Percentiles rank a stretch among this genome's conserved stretches.
phyloP scores from a whole-genome alignment of 2,888 invertebrate genomes.

The Apamea epomidion region DNA sequence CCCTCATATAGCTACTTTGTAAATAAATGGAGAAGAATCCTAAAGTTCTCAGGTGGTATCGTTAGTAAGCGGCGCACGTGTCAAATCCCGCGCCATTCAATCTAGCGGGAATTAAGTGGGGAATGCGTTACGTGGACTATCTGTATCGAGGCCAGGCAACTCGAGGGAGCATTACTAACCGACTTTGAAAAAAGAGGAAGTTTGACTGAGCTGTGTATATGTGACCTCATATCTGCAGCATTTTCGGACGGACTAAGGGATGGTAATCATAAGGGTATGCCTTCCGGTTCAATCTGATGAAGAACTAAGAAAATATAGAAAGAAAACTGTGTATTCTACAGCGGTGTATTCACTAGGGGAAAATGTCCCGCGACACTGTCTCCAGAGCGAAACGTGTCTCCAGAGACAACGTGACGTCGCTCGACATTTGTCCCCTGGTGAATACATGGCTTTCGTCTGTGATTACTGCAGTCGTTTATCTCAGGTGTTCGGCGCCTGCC shows the following conservation, averaged over 20 bases:
- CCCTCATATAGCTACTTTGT: constrained; percentile 14
- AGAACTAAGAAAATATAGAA: neutral
- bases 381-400: neutral
- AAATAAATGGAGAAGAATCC: constrained; percentile 43
- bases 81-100: constrained; percentile 79
- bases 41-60: constrained; percentile 55
- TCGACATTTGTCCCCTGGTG: neutral
- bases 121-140: constrained; percentile 77
- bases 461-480: neutral
- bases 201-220: neutral
- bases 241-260: neutral
- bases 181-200: neutral
- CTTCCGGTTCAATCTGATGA: neutral
- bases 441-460: neutral
- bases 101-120: constrained; percentile 77
- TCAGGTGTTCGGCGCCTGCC: neutral
- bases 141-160: constrained; percentile 72
- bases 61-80: constrained; percentile 72
- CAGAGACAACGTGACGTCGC: neutral
- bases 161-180: constrained; percentile 31
- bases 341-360: too few relatives aligned
- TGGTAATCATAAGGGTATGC: neutral
- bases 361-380: neutral
- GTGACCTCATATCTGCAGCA: neutral
- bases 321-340: neutral